Percentiles rank a stretch among this genome's conserved stretches.
These are phyloP conservation scores for Euzetes globulus DNA, from an alignment of 2,888 invertebrate species.

Conservation along the genomic window DNA sequence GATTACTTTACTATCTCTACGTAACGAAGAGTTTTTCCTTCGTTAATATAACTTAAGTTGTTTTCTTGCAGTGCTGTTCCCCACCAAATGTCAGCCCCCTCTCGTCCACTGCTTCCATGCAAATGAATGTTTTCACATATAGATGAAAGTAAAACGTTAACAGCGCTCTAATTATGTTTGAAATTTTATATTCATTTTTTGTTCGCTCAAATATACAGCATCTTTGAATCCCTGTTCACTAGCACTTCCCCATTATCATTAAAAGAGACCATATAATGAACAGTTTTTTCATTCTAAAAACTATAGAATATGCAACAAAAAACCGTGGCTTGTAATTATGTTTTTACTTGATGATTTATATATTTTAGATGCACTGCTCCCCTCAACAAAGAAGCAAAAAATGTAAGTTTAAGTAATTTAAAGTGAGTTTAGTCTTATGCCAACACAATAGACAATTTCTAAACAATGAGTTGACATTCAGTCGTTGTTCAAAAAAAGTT, in stretches of 20 bases:
- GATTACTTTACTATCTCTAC: background rate
- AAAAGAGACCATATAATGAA: slow-evolving; percentile 14
- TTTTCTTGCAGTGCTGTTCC: background rate
- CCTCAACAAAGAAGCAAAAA: too few species aligned
- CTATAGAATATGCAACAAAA: background rate
- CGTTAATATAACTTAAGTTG: background rate
- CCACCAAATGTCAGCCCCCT: background rate
- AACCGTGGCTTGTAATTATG: background rate
- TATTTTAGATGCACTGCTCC: too few species aligned
- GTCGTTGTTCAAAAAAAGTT: too few species aligned
- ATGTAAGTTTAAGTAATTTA: too few species aligned
- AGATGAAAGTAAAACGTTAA: too few species aligned
- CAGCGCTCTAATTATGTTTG: slow-evolving; percentile 13
- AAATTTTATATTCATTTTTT: background rate
- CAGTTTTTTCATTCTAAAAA: background rate
- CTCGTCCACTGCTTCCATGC: background rate
- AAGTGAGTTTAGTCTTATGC: too few species aligned
- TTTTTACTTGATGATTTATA: too few species aligned
- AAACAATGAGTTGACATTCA: too few species aligned
- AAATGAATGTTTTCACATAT: background rate
- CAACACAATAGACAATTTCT: too few species aligned
- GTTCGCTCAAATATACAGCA: background rate
- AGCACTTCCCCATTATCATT: slow-evolving; percentile 10
- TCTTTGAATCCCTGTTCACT: background rate
- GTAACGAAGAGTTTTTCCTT: background rate